These are phyloP conservation scores for Eumacrocentrus americanus DNA, from an alignment of 2,888 invertebrate genomes.

Conservation along the genomic window DNA sequence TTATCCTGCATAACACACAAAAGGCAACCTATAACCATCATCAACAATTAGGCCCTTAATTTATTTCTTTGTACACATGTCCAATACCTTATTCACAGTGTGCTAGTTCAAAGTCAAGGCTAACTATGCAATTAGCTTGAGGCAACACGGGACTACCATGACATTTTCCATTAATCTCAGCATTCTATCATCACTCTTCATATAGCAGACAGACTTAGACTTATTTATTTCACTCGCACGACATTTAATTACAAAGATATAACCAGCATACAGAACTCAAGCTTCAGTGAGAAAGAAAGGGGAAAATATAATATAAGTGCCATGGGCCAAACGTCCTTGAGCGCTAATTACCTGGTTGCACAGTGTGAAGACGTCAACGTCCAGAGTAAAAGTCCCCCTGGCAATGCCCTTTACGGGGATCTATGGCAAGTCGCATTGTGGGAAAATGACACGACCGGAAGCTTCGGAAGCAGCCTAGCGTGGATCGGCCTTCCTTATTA, in stretches of 20 bases:
- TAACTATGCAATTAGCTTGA: constrained; percentile 35
- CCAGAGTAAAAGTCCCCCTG: constrained; percentile 16
- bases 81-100: background rate
- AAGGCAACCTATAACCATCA: background rate
- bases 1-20: background rate
- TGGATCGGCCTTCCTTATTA: constrained; percentile 42
- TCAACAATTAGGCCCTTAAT: background rate
- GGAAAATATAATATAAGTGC: background rate
- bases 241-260: background rate
- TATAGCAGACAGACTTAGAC: background rate
- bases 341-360: constrained; percentile 14
- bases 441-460: constrained; percentile 45
- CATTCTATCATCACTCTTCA: constrained; percentile 15
- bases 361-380: constrained; percentile 15
- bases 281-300: background rate
- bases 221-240: background rate
- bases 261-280: background rate
- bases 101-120: constrained; percentile 39
- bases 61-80: constrained; percentile 18
- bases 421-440: constrained; percentile 33
- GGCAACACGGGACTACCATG: too few relatives aligned
- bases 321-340: constrained; percentile 16
- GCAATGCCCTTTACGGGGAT: background rate
- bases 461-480: constrained; percentile 43
- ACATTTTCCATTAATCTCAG: constrained; percentile 14